Conservation (phyloP, 2,888 invertebrate genomes). For the Ophraella communa region DNA sequence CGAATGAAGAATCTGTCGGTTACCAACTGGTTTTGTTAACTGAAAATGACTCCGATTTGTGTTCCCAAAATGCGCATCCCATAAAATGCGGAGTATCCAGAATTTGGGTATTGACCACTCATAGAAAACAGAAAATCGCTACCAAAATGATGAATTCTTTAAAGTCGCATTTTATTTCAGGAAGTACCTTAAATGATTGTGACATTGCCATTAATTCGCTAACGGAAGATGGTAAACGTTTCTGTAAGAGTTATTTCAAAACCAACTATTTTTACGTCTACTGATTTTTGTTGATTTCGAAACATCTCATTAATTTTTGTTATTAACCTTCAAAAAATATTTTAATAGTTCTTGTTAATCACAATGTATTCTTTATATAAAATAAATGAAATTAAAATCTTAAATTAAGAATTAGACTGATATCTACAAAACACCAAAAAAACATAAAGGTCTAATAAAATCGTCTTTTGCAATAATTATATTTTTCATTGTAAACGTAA, state of each 20-base stretch:
- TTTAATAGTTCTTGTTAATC: no score
- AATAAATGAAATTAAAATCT: no score
- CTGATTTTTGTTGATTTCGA: no score
- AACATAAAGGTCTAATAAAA: no score
- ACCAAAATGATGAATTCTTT: constrained; percentile 75
- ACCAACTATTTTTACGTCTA: constrained; percentile 78
- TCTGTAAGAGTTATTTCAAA: constrained; percentile 77
- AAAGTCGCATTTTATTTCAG: constrained; percentile 74
- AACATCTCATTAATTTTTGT: no score
- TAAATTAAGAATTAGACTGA: no score
- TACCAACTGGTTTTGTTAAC: constrained; percentile 70
- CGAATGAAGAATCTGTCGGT: constrained; percentile 73
- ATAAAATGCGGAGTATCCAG: constrained; percentile 85
- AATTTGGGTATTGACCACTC: constrained; percentile 79
- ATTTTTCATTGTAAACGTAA: no score
- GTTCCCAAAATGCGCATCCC: constrained; percentile 75
- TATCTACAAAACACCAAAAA: no score
- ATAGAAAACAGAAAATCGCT: constrained; percentile 76
- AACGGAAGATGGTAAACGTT: constrained; percentile 76
- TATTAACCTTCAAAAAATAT: no score
- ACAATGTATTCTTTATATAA: no score
- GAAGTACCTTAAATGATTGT: constrained; percentile 64
- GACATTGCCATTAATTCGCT: constrained; percentile 89
- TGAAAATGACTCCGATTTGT: constrained; percentile 68
- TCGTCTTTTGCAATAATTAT: no score